A percentile compares a stretch with the other conserved stretches of the same genome.
Conservation (phyloP, 2,113 vertebrate genomes). For the Eubucco bourcierii region DNA sequence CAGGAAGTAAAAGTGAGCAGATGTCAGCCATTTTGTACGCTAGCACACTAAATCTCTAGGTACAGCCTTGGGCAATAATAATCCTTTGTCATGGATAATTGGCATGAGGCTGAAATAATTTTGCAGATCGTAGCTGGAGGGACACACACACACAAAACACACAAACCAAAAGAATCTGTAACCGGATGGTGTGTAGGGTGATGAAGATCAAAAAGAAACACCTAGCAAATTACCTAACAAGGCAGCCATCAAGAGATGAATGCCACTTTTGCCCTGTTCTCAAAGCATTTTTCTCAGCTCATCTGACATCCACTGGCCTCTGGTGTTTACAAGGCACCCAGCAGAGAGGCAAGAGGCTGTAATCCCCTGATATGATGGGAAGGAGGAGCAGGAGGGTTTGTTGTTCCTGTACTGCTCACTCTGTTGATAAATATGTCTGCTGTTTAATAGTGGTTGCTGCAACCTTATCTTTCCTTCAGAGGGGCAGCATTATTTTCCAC, state of each 20-base stretch:
- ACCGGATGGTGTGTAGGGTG: background rate
- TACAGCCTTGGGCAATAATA: background rate
- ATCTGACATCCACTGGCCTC: accelerated
- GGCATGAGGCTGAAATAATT: background rate
- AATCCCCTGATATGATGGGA: background rate
- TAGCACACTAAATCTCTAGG: background rate
- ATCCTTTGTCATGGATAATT: background rate
- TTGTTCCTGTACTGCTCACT: accelerated
- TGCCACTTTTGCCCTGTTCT: background rate
- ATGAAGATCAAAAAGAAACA: background rate
- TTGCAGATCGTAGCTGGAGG: background rate
- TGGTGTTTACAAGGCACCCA: accelerated
- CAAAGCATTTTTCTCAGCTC: background rate
- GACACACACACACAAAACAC: background rate
- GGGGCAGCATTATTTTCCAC: background rate
- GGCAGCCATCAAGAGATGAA: no score
- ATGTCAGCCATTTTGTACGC: background rate
- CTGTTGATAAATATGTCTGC: accelerated
- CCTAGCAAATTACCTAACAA: background rate
- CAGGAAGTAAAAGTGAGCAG: background rate
- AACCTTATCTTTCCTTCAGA: background rate
- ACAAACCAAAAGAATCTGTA: background rate
- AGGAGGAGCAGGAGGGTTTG: background rate
- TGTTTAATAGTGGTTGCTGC: background rate
- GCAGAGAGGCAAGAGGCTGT: background rate